A percentile compares a stretch with the other conserved stretches of the same genome.
Evolutionary conservation across 64 coral and sea anemone genomes (phyloP).

Genomic region (Stichodactyla mertensii): DNA sequence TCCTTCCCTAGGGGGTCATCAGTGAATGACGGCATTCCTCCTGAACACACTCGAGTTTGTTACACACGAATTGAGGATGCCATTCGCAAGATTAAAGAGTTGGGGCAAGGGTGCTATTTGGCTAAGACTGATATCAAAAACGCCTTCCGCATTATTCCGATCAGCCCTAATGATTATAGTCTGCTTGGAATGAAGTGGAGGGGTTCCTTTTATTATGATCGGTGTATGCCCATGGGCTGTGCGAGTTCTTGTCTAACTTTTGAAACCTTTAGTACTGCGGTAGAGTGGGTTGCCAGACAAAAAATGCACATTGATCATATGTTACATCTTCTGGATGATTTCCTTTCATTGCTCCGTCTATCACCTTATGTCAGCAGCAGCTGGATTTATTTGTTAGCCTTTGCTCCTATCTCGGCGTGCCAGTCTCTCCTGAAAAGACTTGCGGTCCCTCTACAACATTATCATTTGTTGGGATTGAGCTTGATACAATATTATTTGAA

Average conservation of each 20-base stretch:
- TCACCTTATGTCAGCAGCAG: too few relatives aligned
- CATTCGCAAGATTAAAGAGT: background rate
- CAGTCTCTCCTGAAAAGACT: too few relatives aligned
- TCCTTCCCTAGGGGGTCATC: slow-evolving; percentile 24
- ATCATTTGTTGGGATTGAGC: too few relatives aligned
- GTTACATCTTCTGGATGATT: slow-evolving; percentile 22
- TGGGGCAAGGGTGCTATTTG: slow-evolving; percentile 10
- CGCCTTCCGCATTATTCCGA: too few relatives aligned
- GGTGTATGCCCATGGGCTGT: slow-evolving; percentile 38
- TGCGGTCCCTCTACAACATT: too few relatives aligned
- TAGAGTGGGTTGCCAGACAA: slow-evolving; percentile 41
- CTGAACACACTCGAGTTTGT: background rate
- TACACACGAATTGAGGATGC: slow-evolving; percentile 18
- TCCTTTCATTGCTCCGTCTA: too few relatives aligned
- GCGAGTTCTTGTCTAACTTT: background rate
- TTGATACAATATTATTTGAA: too few relatives aligned
- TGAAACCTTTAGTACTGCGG: slow-evolving; percentile 10
- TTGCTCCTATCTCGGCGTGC: too few relatives aligned
- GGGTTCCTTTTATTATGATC: slow-evolving; percentile 18
- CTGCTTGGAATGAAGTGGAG: slow-evolving; percentile 13
- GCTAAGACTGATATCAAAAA: slow-evolving; percentile 11
- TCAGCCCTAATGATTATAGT: slow-evolving; percentile 3
- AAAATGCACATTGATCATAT: slow-evolving; percentile 23
- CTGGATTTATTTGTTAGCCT: too few relatives aligned
- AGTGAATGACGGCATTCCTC: slow-evolving; percentile 26